Conservation (phyloP, 2,888 invertebrate species). For the Eueremaeus valkanovi region DNA sequence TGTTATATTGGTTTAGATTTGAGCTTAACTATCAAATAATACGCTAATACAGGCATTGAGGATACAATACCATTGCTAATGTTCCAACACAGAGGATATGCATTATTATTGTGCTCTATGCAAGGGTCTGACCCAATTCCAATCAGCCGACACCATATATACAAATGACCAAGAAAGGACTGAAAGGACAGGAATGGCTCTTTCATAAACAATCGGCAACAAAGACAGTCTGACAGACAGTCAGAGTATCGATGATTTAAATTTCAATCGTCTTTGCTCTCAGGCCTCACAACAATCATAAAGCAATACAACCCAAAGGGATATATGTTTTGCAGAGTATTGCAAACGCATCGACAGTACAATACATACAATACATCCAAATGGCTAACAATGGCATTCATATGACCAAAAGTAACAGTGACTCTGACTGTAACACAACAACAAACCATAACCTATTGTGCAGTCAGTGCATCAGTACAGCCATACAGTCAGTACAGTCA, state of each 20-base stretch:
- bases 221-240: not conserved
- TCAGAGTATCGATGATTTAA: not conserved
- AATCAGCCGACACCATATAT: too few relatives aligned
- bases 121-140: slow-evolving; percentile 12
- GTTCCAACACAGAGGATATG: slow-evolving; percentile 7
- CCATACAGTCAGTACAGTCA: too few relatives aligned
- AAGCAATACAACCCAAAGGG: slow-evolving; percentile 6
- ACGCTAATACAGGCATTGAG: not conserved
- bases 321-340: not conserved
- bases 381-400: not conserved
- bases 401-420: slow-evolving; percentile 17
- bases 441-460: not conserved
- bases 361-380: not conserved
- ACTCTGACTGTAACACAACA: not conserved
- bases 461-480: not conserved
- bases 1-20: slow-evolving; percentile 31
- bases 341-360: not conserved
- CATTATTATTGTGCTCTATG: slow-evolving; percentile 11
- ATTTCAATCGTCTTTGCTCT: not conserved
- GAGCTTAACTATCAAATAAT: slow-evolving; percentile 31
- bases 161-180: too few relatives aligned
- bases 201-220: too few relatives aligned
- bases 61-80: not conserved
- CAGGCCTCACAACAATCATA: not conserved
- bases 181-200: too few relatives aligned